Conservation (phyloP, 2,888 invertebrate species). For the Tipula lateralis region DNA sequence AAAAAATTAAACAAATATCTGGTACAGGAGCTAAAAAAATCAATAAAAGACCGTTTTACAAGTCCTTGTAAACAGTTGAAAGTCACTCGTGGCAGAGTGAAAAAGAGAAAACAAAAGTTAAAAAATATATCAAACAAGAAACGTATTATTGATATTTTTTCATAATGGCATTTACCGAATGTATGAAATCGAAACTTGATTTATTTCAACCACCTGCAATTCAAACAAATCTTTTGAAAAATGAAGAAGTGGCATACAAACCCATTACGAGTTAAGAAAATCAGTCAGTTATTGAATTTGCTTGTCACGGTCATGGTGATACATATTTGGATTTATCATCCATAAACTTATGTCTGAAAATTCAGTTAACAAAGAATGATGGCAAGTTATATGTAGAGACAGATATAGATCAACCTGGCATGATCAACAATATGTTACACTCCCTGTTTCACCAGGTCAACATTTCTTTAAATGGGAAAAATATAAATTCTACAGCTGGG, state of each 20-base stretch:
- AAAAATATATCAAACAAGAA: background rate
- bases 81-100: background rate
- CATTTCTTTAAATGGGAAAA: constrained; percentile 32
- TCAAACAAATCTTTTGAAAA: background rate
- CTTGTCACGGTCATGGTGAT: no score
- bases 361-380: background rate
- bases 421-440: constrained; percentile 31
- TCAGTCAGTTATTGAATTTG: no score
- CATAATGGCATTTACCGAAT: background rate
- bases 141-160: background rate
- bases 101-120: background rate
- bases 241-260: no score
- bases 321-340: constrained; percentile 30
- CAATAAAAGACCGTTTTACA: background rate
- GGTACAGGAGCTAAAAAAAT: background rate
- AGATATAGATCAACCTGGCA: background rate
- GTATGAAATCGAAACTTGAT: background rate
- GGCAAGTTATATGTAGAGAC: background rate
- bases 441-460: constrained; percentile 31
- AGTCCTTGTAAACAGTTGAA: background rate
- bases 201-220: background rate
- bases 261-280: no score
- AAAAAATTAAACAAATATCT: background rate
- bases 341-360: constrained; percentile 27
- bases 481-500: constrained; percentile 29